Evolutionary conservation across 2,797 vertebrate species (phyloP).

Genomic region (Pantherophis alleghaniensis): DNA sequence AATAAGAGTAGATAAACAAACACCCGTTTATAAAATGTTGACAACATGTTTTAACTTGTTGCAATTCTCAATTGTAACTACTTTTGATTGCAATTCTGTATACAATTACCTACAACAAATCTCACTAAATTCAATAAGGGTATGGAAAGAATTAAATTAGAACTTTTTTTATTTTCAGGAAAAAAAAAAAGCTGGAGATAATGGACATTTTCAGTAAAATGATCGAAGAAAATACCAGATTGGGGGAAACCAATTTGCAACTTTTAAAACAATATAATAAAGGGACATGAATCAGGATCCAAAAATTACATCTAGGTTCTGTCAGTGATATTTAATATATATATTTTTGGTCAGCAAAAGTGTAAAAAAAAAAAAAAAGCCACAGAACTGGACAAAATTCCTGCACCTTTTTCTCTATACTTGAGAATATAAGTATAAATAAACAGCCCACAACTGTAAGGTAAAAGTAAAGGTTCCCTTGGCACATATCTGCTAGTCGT

Average conservation of each 20-base stretch:
- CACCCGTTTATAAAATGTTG: neutral
- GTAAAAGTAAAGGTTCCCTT: too few species aligned
- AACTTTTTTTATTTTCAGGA: neutral
- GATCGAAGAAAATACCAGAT: neutral
- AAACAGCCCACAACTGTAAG: neutral
- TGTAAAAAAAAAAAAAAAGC: too few species aligned
- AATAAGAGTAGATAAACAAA: neutral
- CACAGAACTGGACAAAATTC: neutral
- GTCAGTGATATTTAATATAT: neutral
- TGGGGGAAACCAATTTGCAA: neutral
- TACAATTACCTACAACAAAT: neutral
- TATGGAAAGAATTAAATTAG: neutral
- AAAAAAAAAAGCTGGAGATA: neutral
- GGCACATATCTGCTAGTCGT: too few species aligned
- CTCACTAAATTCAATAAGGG: neutral
- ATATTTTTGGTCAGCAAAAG: neutral
- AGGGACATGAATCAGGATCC: neutral
- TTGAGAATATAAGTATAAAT: neutral
- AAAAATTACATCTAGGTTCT: neutral
- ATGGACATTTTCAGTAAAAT: neutral
- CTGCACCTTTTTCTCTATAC: neutral
- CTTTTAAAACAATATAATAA: neutral
- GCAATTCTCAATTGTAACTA: neutral
- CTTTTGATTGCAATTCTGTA: neutral
- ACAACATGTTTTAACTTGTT: neutral